A percentile compares a stretch with the other conserved stretches of the same genome.
These are phyloP conservation scores for Cephalopterus ornatus DNA, from an alignment of 2,113 vertebrate genomes.

Conservation along the genomic window DNA sequence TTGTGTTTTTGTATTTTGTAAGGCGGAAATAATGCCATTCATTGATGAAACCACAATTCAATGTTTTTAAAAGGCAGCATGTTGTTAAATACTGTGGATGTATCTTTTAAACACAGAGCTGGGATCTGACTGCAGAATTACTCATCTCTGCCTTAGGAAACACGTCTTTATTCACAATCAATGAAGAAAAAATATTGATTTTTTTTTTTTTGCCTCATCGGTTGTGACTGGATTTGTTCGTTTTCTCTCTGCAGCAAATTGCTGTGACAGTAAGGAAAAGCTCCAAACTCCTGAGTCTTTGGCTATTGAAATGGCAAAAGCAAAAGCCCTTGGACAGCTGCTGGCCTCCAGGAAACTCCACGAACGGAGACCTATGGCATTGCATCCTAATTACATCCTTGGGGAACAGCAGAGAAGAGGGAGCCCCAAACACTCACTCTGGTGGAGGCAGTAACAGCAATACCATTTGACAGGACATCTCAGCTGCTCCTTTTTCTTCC, in stretches of 20 bases:
- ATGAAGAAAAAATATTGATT: background rate
- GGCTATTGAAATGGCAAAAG: background rate
- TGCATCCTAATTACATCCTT: slow-evolving; percentile 25
- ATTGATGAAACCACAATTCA: background rate
- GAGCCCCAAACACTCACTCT: background rate
- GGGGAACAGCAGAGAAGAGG: background rate
- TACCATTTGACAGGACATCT: background rate
- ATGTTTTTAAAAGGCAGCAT: background rate
- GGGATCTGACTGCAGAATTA: background rate
- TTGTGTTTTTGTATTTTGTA: background rate
- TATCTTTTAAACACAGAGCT: background rate
- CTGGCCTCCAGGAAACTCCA: slow-evolving; percentile 21
- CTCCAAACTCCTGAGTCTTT: background rate
- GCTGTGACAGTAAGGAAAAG: background rate
- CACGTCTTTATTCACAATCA: background rate
- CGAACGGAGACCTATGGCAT: background rate
- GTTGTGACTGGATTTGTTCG: background rate
- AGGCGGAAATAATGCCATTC: background rate
- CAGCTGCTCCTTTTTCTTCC: background rate
- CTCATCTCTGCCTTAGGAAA: background rate
- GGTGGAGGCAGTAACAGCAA: background rate
- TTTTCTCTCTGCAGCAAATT: background rate
- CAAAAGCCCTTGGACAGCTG: background rate
- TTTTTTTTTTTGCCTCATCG: fast-evolving
- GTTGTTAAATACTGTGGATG: background rate